A percentile compares a stretch with the other conserved stretches of the same genome.
Evolutionary conservation across 2,797 vertebrate genomes (phyloP).

Genomic region (Centropyge bicolor): DNA sequence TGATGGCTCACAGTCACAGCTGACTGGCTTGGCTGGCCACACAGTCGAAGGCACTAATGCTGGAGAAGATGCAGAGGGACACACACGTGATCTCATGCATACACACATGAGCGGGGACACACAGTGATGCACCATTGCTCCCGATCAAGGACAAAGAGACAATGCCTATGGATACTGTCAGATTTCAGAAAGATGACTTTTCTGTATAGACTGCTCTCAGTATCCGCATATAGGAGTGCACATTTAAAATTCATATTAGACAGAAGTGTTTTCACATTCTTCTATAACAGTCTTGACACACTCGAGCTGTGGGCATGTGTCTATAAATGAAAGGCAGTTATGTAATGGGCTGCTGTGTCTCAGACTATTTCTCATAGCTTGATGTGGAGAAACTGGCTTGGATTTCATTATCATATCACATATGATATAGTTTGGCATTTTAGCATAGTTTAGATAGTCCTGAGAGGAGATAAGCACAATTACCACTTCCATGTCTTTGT

Average conservation of each 20-base stretch:
- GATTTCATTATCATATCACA: constrained; percentile 35
- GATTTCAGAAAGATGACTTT: constrained; percentile 12
- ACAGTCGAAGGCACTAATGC: constrained; percentile 22
- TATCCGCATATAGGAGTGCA: constrained; percentile 5
- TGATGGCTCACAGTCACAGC: constrained; percentile 43
- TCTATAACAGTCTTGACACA: constrained; percentile 58
- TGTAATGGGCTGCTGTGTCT: constrained; percentile 64
- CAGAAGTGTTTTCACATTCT: constrained; percentile 34
- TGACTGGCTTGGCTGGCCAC: constrained; percentile 32
- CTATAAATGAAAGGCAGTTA: constrained; percentile 76
- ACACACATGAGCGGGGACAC: constrained; percentile 10
- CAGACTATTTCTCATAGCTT: constrained; percentile 34
- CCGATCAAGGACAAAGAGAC: constrained; percentile 32
- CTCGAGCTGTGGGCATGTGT: constrained; percentile 64
- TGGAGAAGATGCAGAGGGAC: constrained; percentile 23
- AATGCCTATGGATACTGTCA: constrained; percentile 6
- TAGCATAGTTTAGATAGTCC: constrained; percentile 19
- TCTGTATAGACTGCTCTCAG: constrained; percentile 9
- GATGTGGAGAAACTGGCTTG: constrained; percentile 16
- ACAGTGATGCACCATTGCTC: constrained; percentile 6
- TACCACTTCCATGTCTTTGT: constrained; percentile 12
- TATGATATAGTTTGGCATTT: neutral
- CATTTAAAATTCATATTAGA: constrained; percentile 9
- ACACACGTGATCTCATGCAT: constrained; percentile 36
- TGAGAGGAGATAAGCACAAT: constrained; percentile 19